Evolutionary conservation across 2,797 vertebrate species (phyloP).

Genomic region (Dendrocincla tyrannina): DNA sequence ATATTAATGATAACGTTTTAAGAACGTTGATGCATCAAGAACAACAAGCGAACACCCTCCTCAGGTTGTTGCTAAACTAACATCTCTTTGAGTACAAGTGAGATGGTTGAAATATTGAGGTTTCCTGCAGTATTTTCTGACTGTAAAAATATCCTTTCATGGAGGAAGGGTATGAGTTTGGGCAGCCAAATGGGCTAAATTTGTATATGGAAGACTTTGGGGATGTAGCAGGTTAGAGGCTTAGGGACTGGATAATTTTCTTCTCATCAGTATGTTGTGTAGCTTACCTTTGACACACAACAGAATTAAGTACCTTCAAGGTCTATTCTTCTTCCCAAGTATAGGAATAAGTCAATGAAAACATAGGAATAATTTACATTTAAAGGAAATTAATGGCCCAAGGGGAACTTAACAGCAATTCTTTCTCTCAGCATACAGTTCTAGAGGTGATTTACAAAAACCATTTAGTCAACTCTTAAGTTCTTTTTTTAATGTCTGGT

Average conservation of each 20-base stretch:
- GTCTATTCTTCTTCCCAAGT: not conserved
- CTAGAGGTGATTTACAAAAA: not conserved
- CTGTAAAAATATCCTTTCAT: not conserved
- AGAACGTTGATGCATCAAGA: not conserved
- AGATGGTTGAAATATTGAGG: not conserved
- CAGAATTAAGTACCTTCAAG: not conserved
- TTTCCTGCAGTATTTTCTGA: not conserved
- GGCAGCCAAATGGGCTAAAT: not conserved
- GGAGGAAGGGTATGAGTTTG: not conserved
- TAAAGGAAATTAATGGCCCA: not conserved
- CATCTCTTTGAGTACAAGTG: not conserved
- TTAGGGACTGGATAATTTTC: not conserved
- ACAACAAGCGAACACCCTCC: not conserved
- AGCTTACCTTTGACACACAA: not conserved
- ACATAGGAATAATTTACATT: not conserved
- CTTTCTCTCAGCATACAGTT: not conserved
- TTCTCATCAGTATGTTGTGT: not conserved
- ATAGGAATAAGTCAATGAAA: not conserved
- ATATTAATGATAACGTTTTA: not conserved
- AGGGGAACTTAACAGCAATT: not conserved
- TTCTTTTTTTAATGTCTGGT: not conserved
- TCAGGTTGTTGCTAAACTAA: not conserved
- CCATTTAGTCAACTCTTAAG: not conserved
- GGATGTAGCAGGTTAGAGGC: not conserved
- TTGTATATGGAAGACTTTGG: not conserved